phyloP scores from a whole-genome alignment of 2,113 vertebrate genomes.

The Jacana jacana region DNA sequence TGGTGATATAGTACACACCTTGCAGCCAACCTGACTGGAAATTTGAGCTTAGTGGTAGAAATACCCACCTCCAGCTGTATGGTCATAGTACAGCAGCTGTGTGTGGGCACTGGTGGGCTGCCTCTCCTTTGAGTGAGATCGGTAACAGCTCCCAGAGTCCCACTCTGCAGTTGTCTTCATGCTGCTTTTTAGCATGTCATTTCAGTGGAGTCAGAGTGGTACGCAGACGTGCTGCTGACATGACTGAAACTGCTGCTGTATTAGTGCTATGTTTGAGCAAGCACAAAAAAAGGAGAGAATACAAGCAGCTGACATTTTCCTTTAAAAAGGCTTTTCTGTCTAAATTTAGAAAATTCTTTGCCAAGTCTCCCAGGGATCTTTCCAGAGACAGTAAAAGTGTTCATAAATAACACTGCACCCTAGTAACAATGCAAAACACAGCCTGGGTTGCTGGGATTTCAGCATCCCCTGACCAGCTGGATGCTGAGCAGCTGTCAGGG shows the following conservation, averaged over 20 bases:
- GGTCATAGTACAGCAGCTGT: background rate
- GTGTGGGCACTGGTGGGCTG: background rate
- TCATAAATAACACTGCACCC: slow-evolving; percentile 42
- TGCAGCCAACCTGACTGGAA: background rate
- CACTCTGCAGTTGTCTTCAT: background rate
- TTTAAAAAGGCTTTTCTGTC: slow-evolving; percentile 41
- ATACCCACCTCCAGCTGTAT: background rate
- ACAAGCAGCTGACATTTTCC: slow-evolving; percentile 8
- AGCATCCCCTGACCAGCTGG: slow-evolving; percentile 37
- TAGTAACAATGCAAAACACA: background rate
- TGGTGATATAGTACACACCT: background rate
- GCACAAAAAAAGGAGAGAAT: background rate
- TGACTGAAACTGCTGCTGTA: background rate
- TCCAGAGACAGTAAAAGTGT: slow-evolving; percentile 14
- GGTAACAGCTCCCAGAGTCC: background rate
- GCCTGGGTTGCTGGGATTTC: slow-evolving; percentile 51
- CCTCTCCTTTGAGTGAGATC: accelerated
- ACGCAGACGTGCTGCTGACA: background rate
- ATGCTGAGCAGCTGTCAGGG: slow-evolving; percentile 31
- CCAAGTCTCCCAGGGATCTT: slow-evolving; percentile 37
- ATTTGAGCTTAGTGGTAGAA: background rate
- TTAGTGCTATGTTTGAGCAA: background rate
- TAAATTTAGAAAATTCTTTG: slow-evolving; percentile 56
- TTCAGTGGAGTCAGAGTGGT: background rate
- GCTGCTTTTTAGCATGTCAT: background rate